These are phyloP conservation scores for Eumeta japonica DNA, from an alignment of 1,140 invertebrate species.

Conservation along the genomic window DNA sequence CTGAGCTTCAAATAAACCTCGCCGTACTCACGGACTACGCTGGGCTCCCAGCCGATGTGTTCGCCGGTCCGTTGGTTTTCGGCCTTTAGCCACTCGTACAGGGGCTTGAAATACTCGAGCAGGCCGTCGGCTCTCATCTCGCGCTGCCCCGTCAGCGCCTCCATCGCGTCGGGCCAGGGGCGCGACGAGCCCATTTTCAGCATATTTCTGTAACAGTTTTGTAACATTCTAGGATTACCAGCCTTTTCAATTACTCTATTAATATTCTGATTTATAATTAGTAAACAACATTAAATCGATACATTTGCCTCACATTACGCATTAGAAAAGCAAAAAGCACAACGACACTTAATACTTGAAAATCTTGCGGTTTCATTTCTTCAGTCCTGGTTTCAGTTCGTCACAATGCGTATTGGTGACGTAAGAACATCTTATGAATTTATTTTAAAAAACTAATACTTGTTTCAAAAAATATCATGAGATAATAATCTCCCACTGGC, in stretches of 20 bases:
- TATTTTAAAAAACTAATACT: too few relatives aligned
- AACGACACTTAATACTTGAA: too few relatives aligned
- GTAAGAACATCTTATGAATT: too few relatives aligned
- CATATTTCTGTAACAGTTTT: slow-evolving; percentile 63
- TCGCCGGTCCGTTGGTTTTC: slow-evolving; percentile 74
- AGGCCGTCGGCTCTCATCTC: slow-evolving; percentile 73
- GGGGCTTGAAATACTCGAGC: slow-evolving; percentile 74
- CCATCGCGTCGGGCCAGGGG: slow-evolving; percentile 81
- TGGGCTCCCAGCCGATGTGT: slow-evolving; percentile 74
- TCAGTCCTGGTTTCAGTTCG: too few relatives aligned
- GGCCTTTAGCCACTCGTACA: slow-evolving; percentile 74
- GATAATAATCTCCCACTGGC: too few relatives aligned
- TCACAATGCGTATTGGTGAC: too few relatives aligned
- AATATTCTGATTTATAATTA: slow-evolving; percentile 1
- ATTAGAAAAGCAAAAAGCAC: too few relatives aligned
- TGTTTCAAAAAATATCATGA: too few relatives aligned
- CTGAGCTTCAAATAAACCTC: neutral
- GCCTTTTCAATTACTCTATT: neutral
- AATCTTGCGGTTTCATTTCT: too few relatives aligned
- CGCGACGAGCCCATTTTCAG: slow-evolving; percentile 75
- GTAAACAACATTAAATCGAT: too few relatives aligned
- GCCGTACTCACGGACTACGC: slow-evolving; percentile 37
- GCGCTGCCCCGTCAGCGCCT: slow-evolving; percentile 73
- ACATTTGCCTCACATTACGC: too few relatives aligned
- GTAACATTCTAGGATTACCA: neutral